A percentile compares a stretch with the other conserved stretches of the same genome.
Conservation (phyloP, 2,113 vertebrate genomes). For the Lanius ludovicianus region DNA sequence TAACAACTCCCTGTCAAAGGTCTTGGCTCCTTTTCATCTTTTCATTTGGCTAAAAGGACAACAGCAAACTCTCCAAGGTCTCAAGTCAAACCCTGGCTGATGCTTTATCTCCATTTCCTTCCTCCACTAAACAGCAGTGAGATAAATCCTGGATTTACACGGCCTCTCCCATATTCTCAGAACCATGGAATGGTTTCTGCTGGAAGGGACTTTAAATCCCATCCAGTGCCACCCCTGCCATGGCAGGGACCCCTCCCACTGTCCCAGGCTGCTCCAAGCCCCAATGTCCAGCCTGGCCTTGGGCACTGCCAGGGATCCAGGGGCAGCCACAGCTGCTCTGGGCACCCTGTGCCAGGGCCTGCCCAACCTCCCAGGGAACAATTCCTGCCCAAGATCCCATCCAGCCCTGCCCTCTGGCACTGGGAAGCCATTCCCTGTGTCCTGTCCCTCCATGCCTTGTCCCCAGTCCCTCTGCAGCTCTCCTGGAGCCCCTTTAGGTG, state of each 20-base stretch:
- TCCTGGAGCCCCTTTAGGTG: not conserved
- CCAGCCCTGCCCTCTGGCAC: not conserved
- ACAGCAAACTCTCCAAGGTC: not conserved
- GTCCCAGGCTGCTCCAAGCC: not conserved
- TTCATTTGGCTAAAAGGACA: not conserved
- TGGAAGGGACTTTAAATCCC: fast-evolving
- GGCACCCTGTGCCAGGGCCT: not conserved
- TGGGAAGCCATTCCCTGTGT: not conserved
- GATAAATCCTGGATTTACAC: not conserved
- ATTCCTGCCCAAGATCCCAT: not conserved
- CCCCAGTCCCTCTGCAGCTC: not conserved
- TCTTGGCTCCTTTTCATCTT: not conserved
- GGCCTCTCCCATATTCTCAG: not conserved
- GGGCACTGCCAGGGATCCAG: not conserved
- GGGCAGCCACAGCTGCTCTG: not conserved
- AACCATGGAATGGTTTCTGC: not conserved
- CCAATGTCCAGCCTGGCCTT: not conserved
- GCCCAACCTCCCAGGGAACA: not conserved
- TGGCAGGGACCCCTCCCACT: not conserved
- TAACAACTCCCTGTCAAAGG: not conserved
- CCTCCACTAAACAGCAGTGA: not conserved
- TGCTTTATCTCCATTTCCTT: not conserved
- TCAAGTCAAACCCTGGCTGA: not conserved
- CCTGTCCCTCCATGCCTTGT: not conserved
- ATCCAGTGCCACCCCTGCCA: not conserved